phyloP scores from a whole-genome alignment of 2,797 vertebrate species.

The Tarsius wallacei region DNA sequence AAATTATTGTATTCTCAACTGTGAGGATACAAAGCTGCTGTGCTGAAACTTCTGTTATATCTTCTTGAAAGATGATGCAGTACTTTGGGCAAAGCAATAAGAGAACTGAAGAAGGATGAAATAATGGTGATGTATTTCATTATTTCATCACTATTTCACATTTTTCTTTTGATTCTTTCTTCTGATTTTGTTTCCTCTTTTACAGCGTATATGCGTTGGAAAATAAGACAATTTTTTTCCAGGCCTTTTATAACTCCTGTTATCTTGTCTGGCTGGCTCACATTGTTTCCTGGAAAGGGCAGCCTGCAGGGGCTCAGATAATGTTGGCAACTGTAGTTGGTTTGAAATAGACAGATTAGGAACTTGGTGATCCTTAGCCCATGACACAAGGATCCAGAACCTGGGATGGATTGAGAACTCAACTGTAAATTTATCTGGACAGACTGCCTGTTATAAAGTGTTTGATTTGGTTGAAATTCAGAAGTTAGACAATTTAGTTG shows the following conservation, averaged over 20 bases:
- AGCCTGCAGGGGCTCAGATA: not conserved
- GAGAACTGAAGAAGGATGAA: not conserved
- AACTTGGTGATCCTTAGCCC: not conserved
- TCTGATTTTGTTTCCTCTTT: not conserved
- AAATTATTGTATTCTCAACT: not conserved
- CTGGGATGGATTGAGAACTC: not conserved
- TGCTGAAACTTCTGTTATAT: not conserved
- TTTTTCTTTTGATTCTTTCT: not conserved
- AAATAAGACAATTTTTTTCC: not conserved
- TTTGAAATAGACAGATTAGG: not conserved
- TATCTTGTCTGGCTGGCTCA: not conserved
- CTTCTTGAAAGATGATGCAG: not conserved
- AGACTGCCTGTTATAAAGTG: not conserved
- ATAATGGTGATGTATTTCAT: not conserved
- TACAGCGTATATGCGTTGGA: not conserved
- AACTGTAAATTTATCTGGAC: not conserved
- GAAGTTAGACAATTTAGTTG: not conserved
- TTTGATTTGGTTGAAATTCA: not conserved
- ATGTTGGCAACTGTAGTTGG: not conserved
- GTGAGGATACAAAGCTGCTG: not conserved
- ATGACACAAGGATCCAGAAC: not conserved
- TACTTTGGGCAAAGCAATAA: conserved; percentile 8
- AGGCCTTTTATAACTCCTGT: not conserved
- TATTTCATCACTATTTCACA: not conserved
- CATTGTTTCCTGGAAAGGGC: not conserved